These are phyloP conservation scores for Lacerta viridis DNA, from an alignment of 2,797 vertebrate species.

Conservation along the genomic window DNA sequence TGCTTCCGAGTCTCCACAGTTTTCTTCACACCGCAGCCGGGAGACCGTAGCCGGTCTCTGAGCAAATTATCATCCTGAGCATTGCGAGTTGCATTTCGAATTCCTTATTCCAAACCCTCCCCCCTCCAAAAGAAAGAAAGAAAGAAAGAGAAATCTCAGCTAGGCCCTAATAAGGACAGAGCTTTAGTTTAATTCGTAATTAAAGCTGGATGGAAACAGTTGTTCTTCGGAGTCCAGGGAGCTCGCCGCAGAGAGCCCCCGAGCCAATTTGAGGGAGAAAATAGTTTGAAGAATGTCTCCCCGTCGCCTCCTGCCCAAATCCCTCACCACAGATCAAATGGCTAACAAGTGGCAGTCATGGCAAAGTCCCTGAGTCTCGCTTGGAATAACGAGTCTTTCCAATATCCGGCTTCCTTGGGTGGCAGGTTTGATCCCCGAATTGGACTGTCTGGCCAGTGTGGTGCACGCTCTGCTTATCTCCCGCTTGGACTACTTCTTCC, in stretches of 20 bases:
- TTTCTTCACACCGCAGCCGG: constrained; percentile 17
- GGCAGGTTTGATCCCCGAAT: too few species aligned
- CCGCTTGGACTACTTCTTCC: too few species aligned
- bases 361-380: neutral
- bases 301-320: fast-evolving
- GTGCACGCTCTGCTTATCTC: too few species aligned
- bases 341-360: neutral
- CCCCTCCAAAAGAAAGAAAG: constrained; percentile 46
- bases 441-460: too few species aligned
- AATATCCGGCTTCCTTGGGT: neutral
- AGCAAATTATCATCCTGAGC: constrained; percentile 80
- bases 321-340: neutral
- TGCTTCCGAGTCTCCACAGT: neutral
- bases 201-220: constrained; percentile 67
- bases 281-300: neutral
- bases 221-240: constrained; percentile 65
- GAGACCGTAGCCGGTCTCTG: constrained; percentile 60
- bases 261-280: constrained; percentile 20
- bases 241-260: constrained; percentile 51
- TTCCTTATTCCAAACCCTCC: constrained; percentile 20
- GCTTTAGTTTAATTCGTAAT: constrained; percentile 70
- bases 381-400: neutral
- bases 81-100: constrained; percentile 75
- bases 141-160: constrained; percentile 70
- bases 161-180: constrained; percentile 80